phyloP scores from a whole-genome alignment of 1,140 invertebrate species.

The Drosophila pseudoobscura region DNA sequence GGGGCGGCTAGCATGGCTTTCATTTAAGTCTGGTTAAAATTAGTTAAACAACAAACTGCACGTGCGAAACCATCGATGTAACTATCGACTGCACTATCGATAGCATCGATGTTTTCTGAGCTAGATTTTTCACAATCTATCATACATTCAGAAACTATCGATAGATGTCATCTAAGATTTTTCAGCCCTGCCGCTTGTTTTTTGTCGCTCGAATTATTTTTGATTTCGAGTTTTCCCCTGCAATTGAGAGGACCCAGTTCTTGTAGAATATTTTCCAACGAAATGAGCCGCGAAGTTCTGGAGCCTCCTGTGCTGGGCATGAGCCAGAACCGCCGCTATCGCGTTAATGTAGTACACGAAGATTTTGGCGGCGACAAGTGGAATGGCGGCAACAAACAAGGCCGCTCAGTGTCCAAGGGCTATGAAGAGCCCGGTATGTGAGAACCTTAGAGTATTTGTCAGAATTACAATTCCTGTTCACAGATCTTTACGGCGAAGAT shows the following conservation, averaged over 20 bases:
- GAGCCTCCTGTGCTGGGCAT: slow-evolving; percentile 57
- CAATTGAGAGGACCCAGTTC: not conserved
- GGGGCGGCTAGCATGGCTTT: slow-evolving; percentile 43
- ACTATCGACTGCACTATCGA: no score
- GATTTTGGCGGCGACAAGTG: slow-evolving; percentile 68
- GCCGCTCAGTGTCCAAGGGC: slow-evolving; percentile 1
- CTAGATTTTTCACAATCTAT: no score
- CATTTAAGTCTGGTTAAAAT: not conserved
- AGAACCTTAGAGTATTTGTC: not conserved
- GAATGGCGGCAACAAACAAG: slow-evolving; percentile 39
- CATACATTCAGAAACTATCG: no score
- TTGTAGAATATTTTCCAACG: not conserved
- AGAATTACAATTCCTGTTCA: not conserved
- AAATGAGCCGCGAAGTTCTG: slow-evolving; percentile 74
- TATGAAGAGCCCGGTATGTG: slow-evolving; percentile 65
- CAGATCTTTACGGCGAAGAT: slow-evolving; percentile 73
- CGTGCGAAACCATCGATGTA: slow-evolving; percentile 10
- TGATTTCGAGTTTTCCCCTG: slow-evolving; percentile 5
- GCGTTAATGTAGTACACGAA: slow-evolving; percentile 72
- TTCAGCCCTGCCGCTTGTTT: no score
- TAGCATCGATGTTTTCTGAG: no score
- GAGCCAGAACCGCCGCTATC: slow-evolving; percentile 68
- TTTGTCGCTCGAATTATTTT: no score
- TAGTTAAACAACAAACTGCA: slow-evolving; percentile 9
- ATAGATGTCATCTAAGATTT: no score